Conservation (phyloP, 2,888 invertebrate species). For the Homarus gammarus region DNA sequence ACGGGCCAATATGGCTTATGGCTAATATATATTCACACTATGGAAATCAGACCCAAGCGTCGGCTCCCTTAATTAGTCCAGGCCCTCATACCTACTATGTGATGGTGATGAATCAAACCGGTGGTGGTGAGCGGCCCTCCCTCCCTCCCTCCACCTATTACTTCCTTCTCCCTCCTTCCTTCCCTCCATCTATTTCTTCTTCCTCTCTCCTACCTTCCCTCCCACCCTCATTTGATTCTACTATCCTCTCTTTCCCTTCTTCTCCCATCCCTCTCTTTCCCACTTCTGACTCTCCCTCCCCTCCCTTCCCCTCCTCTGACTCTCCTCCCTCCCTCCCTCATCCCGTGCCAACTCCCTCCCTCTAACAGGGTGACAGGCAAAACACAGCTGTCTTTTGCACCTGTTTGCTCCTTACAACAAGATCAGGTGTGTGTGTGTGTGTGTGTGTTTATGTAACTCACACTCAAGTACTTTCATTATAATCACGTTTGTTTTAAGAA, state of each 20-base stretch:
- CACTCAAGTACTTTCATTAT: too few species aligned
- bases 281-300: background rate
- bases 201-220: background rate
- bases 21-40: slow-evolving; percentile 15
- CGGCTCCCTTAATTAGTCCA: slow-evolving; percentile 22
- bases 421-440: too few species aligned
- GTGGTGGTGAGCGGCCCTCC: background rate
- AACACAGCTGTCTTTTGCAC: too few species aligned
- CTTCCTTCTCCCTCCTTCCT: slow-evolving; percentile 6
- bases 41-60: slow-evolving; percentile 4
- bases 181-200: background rate
- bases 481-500: too few species aligned
- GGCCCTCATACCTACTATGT: slow-evolving; percentile 16
- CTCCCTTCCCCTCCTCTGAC: background rate
- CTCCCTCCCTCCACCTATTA: background rate
- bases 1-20: background rate
- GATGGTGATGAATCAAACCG: slow-evolving; percentile 44
- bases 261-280: background rate
- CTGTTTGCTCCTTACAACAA: too few species aligned
- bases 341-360: background rate
- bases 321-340: background rate
- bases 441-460: too few species aligned
- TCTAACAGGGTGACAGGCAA: too few species aligned
- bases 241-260: background rate
- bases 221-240: background rate